Evolutionary conservation across 2,113 vertebrate species (phyloP), one percentile per base, ranked within the genome.

Genomic region (Silurus asotus): DNA sequence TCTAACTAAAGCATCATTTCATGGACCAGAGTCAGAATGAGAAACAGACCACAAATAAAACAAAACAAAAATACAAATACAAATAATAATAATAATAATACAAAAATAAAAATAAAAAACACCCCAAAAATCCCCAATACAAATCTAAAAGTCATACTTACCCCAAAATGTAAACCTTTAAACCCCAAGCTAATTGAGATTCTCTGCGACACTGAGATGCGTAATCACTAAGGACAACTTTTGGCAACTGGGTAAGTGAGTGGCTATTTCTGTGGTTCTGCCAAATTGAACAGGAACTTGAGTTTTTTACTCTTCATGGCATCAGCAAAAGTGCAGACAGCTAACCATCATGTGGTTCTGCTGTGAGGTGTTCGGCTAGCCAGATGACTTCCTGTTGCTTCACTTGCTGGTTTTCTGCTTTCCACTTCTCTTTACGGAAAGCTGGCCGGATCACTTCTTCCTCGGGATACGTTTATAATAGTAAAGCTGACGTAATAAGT

Each of bases 321-420:
- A 92, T 95, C 92, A 94, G 92, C 91, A 95, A 84, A 89, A 92
- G 89, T 91, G 93, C 94, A 95, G 94, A 94, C 92, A 95, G 90
- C 91, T 84, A 87, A 93, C 88, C 87, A 93, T 95, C 95, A 95
- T 93, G 94, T 94, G 95, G 88, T 91, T 91, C 90, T 77, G 87
- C 84, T 90, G 87, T 90, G 89, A 92, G 90, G 85, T 89, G 90
- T 94, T 93, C 94, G 94, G 94, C 94, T 92, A 94, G 92, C 93
- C 93, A 93, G 93, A 93, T 93, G 92, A 94, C 89, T 96, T 96
- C 93, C 94, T 95, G 92, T 94, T 94, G 91, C 90, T 94, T 94
- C 91, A 92, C 85, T 76, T 83, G 92, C 88, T 93, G 90, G 90
- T 92, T 81, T 91, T 86, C 87, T 90, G 86, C 93, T 95, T 84